Conservation (phyloP, 2,888 invertebrate genomes). For the Lycia hirtaria region DNA sequence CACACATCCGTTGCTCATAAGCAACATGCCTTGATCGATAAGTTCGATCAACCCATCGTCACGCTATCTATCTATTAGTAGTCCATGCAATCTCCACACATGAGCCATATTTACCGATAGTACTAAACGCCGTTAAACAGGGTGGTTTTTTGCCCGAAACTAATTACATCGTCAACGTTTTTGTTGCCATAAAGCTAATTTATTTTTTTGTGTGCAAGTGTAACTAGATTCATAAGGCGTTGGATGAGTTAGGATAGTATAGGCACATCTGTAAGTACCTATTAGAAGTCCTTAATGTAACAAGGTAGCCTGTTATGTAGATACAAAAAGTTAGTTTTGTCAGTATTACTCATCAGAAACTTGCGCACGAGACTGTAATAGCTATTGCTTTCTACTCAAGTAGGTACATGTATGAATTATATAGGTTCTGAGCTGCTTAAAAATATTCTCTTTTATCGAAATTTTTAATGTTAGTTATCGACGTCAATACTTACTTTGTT, state of each 20-base stretch:
- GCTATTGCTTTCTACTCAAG: too few relatives aligned
- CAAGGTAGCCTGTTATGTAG: not conserved
- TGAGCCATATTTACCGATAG: conserved; percentile 37
- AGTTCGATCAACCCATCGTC: conserved; percentile 41
- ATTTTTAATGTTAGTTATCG: too few relatives aligned
- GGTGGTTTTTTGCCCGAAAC: conserved; percentile 56
- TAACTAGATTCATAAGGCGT: conserved; percentile 31
- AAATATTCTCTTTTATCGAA: too few relatives aligned
- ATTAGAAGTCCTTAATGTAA: not conserved
- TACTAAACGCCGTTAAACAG: conserved; percentile 47
- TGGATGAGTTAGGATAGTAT: conserved; percentile 1
- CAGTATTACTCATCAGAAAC: conserved; percentile 1
- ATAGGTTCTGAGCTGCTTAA: too few relatives aligned
- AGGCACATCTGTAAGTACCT: not conserved
- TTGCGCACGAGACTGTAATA: not conserved
- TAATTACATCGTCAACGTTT: conserved; percentile 77
- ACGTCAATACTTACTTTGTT: too few relatives aligned
- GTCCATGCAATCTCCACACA: conserved; percentile 4
- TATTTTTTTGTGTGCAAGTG: conserved; percentile 65
- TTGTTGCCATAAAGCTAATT: conserved; percentile 71
- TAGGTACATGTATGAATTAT: too few relatives aligned
- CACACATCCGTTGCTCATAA: too few relatives aligned
- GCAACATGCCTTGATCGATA: conserved; percentile 17
- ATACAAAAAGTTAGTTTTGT: not conserved
- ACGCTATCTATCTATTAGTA: conserved; percentile 40